These are phyloP conservation scores for Trichoplusia ni DNA, from an alignment of 1,140 invertebrate species.

Conservation along the genomic window DNA sequence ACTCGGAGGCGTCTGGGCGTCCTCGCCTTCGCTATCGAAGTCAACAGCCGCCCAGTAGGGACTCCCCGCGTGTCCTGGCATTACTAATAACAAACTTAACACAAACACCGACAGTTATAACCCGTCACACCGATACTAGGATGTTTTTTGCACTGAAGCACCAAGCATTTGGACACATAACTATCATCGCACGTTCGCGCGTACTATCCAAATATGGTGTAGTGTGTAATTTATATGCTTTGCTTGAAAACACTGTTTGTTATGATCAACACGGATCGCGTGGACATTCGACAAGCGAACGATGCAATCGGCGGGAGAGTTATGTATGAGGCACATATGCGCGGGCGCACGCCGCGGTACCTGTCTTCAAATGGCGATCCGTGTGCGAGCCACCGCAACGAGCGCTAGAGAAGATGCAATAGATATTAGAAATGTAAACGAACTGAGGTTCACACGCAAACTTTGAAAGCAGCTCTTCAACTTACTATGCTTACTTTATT, in stretches of 20 bases:
- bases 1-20: slow-evolving; percentile 54
- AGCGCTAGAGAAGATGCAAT: slow-evolving; percentile 37
- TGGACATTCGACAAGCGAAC: slow-evolving; percentile 61
- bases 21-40: slow-evolving; percentile 81
- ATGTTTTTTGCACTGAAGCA: slow-evolving; percentile 50
- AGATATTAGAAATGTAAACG: slow-evolving; percentile 44
- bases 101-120: slow-evolving; percentile 34
- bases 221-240: slow-evolving; percentile 59
- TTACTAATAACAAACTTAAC: slow-evolving; percentile 43
- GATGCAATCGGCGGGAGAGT: slow-evolving; percentile 58
- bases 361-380: slow-evolving; percentile 55
- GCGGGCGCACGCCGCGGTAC: slow-evolving; percentile 54
- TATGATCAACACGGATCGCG: slow-evolving; percentile 63
- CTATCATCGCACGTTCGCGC: slow-evolving; percentile 62
- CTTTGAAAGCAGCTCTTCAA: slow-evolving; percentile 45
- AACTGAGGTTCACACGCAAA: slow-evolving; percentile 49
- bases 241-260: slow-evolving; percentile 57
- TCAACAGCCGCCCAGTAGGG: slow-evolving; percentile 82
- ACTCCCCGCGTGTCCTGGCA: slow-evolving; percentile 73
- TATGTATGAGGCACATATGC: slow-evolving; percentile 42
- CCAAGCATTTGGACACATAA: slow-evolving; percentile 56
- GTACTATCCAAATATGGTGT: slow-evolving; percentile 64
- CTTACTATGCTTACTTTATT: slow-evolving; percentile 1
- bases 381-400: slow-evolving; percentile 29
- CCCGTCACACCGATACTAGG: slow-evolving; percentile 27